Conservation (phyloP, 2,113 vertebrate species). For the Himantopus leucocephalus region DNA sequence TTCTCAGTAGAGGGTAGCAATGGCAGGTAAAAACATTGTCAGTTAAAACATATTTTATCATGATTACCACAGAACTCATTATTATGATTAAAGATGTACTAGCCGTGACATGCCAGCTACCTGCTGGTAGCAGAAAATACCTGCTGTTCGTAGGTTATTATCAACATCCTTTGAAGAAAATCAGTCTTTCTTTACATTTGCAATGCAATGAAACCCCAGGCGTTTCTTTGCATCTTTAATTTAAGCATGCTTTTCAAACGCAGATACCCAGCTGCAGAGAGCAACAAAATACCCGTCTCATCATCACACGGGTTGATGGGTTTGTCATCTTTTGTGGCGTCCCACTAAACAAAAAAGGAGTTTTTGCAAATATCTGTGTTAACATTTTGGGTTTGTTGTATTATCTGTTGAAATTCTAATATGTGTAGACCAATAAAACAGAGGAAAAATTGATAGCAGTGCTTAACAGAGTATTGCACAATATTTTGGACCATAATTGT, state of each 20-base stretch:
- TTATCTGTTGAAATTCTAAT: background rate
- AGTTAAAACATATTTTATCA: constrained; percentile 65
- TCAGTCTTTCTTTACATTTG: constrained; percentile 63
- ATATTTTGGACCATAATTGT: background rate
- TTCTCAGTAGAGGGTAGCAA: constrained; percentile 27
- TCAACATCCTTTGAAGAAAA: constrained; percentile 65
- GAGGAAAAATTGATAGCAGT: background rate
- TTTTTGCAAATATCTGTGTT: background rate
- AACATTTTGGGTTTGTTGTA: background rate
- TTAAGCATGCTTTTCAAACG: constrained; percentile 37
- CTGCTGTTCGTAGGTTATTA: constrained; percentile 70
- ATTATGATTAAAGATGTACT: constrained; percentile 71
- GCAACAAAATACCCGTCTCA: background rate
- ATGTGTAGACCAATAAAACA: background rate
- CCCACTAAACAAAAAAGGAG: background rate
- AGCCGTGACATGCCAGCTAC: constrained; percentile 62
- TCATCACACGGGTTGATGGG: background rate
- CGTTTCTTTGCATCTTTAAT: constrained; percentile 65
- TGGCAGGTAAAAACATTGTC: constrained; percentile 40
- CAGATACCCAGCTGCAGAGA: constrained; percentile 41
- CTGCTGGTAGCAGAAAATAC: constrained; percentile 69
- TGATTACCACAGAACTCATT: constrained; percentile 63
- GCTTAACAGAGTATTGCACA: background rate
- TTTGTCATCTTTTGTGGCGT: background rate
- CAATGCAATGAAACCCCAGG: constrained; percentile 61